Percentiles rank a stretch among this genome's conserved stretches.
Conservation (phyloP, 2,113 vertebrate species). For the Marmota monax region DNA sequence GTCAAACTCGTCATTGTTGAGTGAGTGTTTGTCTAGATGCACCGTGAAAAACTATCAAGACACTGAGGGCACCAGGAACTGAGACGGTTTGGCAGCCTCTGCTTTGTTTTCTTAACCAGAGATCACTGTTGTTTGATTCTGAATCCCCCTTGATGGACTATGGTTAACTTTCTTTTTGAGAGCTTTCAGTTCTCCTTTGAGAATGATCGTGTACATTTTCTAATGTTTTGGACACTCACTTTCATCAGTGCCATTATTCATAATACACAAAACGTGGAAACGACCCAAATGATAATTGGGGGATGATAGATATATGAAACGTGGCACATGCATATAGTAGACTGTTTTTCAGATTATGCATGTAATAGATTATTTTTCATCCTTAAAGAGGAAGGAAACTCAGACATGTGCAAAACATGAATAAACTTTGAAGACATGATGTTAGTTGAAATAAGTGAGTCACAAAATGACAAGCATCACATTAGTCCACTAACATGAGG, state of each 20-base stretch:
- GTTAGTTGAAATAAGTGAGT: not conserved
- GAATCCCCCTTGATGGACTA: not conserved
- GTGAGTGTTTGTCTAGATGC: not conserved
- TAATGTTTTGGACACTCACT: not conserved
- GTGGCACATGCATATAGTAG: rapidly evolving
- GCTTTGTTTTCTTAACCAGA: not conserved
- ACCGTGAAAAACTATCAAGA: not conserved
- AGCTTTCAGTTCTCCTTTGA: not conserved
- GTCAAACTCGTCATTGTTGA: not conserved
- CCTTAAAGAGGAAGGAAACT: not conserved
- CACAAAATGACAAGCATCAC: not conserved
- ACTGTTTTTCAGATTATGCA: not conserved
- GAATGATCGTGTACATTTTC: not conserved
- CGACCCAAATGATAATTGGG: not conserved
- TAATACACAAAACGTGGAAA: not conserved
- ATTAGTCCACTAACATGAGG: not conserved
- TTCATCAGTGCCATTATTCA: not conserved
- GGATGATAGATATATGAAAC: not conserved
- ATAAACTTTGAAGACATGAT: not conserved
- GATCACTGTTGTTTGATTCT: not conserved
- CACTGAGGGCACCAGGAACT: not conserved
- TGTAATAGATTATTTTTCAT: not conserved
- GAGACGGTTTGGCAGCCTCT: not conserved
- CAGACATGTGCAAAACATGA: rapidly evolving
- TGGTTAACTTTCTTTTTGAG: not conserved